These are phyloP conservation scores for Acrocyrtus sp. DNA, from an alignment of 2,888 invertebrate genomes.

Conservation along the genomic window DNA sequence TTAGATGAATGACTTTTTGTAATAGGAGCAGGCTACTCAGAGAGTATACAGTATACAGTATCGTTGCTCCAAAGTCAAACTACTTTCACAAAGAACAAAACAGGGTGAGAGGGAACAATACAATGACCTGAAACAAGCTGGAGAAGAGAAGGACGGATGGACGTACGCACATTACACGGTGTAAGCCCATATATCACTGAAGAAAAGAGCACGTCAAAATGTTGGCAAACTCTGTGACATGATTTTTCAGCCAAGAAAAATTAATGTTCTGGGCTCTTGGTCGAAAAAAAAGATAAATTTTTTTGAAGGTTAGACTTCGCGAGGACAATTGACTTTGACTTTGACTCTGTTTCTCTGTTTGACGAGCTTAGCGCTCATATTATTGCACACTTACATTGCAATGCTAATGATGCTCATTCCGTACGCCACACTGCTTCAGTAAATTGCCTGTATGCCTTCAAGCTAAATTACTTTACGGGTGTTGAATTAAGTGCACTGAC, in stretches of 20 bases:
- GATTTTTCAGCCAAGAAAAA: constrained; percentile 34
- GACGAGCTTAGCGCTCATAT: no score
- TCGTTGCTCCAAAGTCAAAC: no score
- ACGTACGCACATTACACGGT: constrained; percentile 42
- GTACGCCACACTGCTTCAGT: no score
- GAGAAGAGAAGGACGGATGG: constrained; percentile 25
- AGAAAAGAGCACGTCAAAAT: constrained; percentile 55
- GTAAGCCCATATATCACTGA: constrained; percentile 55
- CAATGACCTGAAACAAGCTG: neutral
- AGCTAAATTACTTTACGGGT: neutral
- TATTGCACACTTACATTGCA: no score
- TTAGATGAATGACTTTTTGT: no score
- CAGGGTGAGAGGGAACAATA: neutral
- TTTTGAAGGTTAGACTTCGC: neutral
- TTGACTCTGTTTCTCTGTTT: no score
- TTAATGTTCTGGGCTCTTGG: constrained; percentile 24
- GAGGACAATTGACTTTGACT: neutral
- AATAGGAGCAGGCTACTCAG: no score
- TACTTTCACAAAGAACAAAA: neutral
- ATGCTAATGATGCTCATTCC: no score
- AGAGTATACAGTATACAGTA: no score
- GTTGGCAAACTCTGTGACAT: constrained; percentile 59
- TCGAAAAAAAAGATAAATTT: no score
- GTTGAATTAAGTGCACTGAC: neutral
- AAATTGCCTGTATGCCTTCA: neutral